Conservation (phyloP, 2,888 invertebrate genomes). For the Pachymerium ferrugineum region DNA sequence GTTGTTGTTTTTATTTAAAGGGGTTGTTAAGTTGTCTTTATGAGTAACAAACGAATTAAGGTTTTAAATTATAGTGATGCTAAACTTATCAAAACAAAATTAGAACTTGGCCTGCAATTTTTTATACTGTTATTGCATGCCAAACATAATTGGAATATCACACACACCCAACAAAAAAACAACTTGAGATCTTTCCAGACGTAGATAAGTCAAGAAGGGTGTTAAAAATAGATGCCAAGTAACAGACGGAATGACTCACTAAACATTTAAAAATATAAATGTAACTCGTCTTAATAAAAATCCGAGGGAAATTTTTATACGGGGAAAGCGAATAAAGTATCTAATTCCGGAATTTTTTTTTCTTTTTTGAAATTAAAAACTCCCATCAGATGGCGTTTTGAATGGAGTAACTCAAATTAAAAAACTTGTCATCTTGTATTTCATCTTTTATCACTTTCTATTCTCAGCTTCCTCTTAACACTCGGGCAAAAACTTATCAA, state of each 20-base stretch:
- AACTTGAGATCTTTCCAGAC: conserved; percentile 14
- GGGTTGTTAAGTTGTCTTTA: background rate
- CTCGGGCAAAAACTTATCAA: conserved; percentile 5
- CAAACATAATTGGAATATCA: conserved; percentile 22
- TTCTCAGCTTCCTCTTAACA: conserved; percentile 17
- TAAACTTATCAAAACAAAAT: conserved; percentile 23
- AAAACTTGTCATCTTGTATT: conserved; percentile 11
- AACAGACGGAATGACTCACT: background rate
- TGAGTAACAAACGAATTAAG: background rate
- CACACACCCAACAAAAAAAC: conserved; percentile 16
- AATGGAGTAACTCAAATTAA: no score
- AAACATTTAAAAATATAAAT: no score
- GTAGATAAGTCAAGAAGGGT: background rate
- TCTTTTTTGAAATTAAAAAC: no score
- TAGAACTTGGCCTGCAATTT: background rate
- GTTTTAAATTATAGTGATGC: background rate
- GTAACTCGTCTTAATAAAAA: no score
- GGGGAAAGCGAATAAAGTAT: no score
- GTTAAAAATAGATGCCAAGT: background rate
- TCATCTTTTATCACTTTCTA: conserved; percentile 23
- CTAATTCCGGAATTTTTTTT: no score
- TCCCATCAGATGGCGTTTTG: no score
- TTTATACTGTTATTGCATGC: conserved; percentile 25
- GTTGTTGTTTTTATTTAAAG: background rate
- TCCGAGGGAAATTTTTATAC: no score